Base-by-base conservation (phyloP, 2,113 vertebrate species). In the Archilochus colubris region DNA sequence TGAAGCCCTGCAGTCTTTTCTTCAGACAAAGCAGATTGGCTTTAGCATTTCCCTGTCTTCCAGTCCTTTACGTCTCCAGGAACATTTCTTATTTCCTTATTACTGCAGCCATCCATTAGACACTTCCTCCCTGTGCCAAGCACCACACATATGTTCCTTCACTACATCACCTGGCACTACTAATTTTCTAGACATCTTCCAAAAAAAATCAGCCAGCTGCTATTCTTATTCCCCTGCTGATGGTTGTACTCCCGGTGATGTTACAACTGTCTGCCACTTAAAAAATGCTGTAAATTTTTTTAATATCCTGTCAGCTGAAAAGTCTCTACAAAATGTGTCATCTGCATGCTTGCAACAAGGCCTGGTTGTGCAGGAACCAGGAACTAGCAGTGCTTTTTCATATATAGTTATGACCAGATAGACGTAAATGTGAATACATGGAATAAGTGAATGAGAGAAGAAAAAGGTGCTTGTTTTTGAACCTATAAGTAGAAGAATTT, bases 131-230 rank as follows among this genome's bases (percentile, higher is more conserved):
- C 38, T 66, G 27, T 91, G 59, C 77, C 74, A 94, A 1, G 21
- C 63, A 50, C 51, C 30, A 40, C 25, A 62, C 33, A 83, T 70
- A 50, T 66, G 44, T 31, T 78, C n/a, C 43, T 83, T 80, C 89
- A 72, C 28, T 75, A 12, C 11, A n/a, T 94, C 55, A 79, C 17
- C 33, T 86, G 83, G 25, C 78, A 70, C 48, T 93, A 43, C 43
- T 92, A 24, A 28, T 89, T 89, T 92, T 66, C 33, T 94, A 94
- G 62, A 69, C 48, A 16, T 51, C 40, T 91, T 68, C 44, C 79
- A 70, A n/a, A 85, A 86, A 43, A 72, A 46, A 33, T 63, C 36
- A 57, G 7, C 30, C 68, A 81, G 50, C 77, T 94, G 66, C 77
- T 92, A 14, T 25, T 25, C 14, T 84, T 78, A 63, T 25, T 94